Evolutionary conservation across 2,888 invertebrate genomes (phyloP).

Genomic region (Gnatocerus cornutus): DNA sequence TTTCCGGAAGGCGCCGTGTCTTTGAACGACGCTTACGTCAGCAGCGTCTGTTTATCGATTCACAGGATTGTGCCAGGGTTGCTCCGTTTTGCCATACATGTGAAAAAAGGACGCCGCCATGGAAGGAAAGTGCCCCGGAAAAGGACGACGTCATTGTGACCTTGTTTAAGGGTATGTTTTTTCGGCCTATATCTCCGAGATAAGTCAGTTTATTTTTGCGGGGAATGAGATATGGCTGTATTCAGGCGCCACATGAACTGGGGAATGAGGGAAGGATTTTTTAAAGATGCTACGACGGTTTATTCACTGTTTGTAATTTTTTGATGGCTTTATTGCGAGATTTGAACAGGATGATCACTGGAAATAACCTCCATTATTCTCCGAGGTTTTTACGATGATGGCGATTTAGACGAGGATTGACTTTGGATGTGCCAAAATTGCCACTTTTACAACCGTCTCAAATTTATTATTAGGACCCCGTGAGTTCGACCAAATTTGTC

Average conservation of each 20-base stretch:
- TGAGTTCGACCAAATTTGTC: neutral
- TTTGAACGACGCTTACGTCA: constrained; percentile 69
- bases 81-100: constrained; percentile 59
- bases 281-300: constrained; percentile 30
- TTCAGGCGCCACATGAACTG: constrained; percentile 66
- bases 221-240: constrained; percentile 67
- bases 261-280: constrained; percentile 40
- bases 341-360: constrained; percentile 14
- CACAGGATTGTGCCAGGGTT: constrained; percentile 63
- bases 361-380: constrained; percentile 22
- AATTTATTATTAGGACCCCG: constrained; percentile 11
- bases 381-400: constrained; percentile 22
- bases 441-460: constrained; percentile 7
- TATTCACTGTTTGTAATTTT: constrained; percentile 25
- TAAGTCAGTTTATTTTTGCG: constrained; percentile 69
- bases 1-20: constrained; percentile 67
- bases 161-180: constrained; percentile 67
- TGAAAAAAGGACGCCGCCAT: constrained; percentile 54
- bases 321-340: constrained; percentile 27
- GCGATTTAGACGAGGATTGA: constrained; percentile 19
- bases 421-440: constrained; percentile 22
- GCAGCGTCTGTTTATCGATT: constrained; percentile 71
- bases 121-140: constrained; percentile 43
- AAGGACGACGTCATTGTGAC: constrained; percentile 60
- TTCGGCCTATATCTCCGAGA: constrained; percentile 67